These are phyloP conservation scores for Siniperca chuatsi DNA, from an alignment of 2,113 vertebrate species.

Conservation along the genomic window DNA sequence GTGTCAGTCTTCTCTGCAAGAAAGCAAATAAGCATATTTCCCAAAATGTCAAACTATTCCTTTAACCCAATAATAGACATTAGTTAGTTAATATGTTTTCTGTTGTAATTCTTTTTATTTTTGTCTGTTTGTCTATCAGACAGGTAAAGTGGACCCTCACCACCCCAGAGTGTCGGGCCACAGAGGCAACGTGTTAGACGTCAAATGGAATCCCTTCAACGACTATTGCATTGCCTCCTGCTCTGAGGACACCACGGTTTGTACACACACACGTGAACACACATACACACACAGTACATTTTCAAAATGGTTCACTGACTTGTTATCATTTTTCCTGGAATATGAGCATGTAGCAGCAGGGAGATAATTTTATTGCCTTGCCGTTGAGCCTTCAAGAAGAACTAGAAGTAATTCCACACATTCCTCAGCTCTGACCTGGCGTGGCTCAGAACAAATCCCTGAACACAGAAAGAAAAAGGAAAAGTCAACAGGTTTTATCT, in stretches of 20 bases:
- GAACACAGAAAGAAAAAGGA: constrained; percentile 11
- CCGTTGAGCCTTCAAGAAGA: constrained; percentile 50
- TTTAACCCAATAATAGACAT: not conserved
- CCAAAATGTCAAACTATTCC: not conserved
- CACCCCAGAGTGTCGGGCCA: constrained; percentile 92
- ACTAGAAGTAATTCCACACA: constrained; percentile 60
- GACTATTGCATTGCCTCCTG: constrained; percentile 94
- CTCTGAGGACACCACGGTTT: constrained; percentile 93
- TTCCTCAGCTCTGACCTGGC: constrained; percentile 62
- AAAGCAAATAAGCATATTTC: not conserved
- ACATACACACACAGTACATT: constrained; percentile 9
- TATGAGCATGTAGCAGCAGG: constrained; percentile 53
- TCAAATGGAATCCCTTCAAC: constrained; percentile 96
- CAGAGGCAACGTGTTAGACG: constrained; percentile 90
- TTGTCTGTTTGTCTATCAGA: constrained; percentile 80
- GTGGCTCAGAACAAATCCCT: constrained; percentile 25
- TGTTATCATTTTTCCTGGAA: constrained; percentile 38
- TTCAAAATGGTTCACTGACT: constrained; percentile 12
- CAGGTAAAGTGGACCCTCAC: constrained; percentile 93
- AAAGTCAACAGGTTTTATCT: constrained; percentile 6
- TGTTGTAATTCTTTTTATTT: not conserved
- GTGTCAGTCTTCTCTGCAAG: not conserved
- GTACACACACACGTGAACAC: constrained; percentile 50
- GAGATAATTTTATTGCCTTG: constrained; percentile 55
- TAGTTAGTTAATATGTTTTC: too few relatives aligned